Percentiles rank a stretch among this genome's conserved stretches.
Evolutionary conservation across 30 jellyfish, hydroid and myxozoan genomes (phyloP).

Genomic region (Sanderia malayensis): DNA sequence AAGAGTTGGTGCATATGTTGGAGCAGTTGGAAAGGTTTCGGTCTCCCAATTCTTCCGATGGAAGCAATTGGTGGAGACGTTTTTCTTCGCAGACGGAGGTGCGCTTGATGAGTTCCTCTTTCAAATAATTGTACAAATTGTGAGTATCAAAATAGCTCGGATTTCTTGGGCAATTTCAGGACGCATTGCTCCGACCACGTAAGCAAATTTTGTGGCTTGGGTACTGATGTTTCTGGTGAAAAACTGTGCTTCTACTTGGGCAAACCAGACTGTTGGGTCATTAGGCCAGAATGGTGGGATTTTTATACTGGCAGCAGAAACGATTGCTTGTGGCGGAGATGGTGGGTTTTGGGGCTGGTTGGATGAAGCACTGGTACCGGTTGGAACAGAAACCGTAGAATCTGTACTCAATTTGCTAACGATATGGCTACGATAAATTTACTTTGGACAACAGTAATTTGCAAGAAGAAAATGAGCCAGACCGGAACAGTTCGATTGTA

Average conservation of each 20-base stretch:
- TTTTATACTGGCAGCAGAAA: not conserved
- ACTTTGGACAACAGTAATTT: too few relatives aligned
- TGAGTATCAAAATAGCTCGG: not conserved
- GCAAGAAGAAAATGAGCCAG: too few relatives aligned
- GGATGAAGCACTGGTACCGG: too few relatives aligned
- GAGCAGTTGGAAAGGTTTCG: slow-evolving; percentile 27
- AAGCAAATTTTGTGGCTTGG: not conserved
- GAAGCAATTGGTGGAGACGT: slow-evolving; percentile 16
- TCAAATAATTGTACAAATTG: not conserved
- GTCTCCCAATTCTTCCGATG: slow-evolving; percentile 31
- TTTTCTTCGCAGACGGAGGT: not conserved
- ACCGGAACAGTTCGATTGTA: too few relatives aligned
- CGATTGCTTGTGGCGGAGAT: not conserved
- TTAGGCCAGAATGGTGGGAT: slow-evolving; percentile 45
- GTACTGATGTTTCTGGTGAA: not conserved
- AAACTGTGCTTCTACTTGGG: slow-evolving; percentile 2
- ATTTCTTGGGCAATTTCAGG: slow-evolving; percentile 7
- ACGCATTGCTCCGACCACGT: not conserved
- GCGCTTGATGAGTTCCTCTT: not conserved
- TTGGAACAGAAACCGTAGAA: too few relatives aligned
- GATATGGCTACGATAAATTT: too few relatives aligned
- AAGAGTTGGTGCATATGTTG: slow-evolving; percentile 19
- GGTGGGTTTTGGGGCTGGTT: too few relatives aligned
- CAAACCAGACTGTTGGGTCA: slow-evolving; percentile 14
- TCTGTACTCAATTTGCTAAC: too few relatives aligned